A percentile compares a stretch with the other conserved stretches of the same genome.
Evolutionary conservation across 2,113 vertebrate species (phyloP).

Genomic region (Aptenodytes patagonicus): DNA sequence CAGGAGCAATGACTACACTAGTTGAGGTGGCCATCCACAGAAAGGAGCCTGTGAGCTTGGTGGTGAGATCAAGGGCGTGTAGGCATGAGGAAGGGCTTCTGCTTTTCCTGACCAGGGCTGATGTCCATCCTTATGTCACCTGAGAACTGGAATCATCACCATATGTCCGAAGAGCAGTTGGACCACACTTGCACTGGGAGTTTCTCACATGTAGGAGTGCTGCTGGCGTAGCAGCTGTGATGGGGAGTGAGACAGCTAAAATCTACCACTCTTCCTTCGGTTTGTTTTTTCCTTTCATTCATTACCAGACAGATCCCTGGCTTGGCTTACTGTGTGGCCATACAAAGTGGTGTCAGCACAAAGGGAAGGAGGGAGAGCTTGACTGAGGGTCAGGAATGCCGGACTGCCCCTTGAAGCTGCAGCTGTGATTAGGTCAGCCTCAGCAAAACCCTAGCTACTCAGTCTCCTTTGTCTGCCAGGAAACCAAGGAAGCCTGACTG

Average conservation of each 20-base stretch:
- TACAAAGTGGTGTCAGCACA: accelerated
- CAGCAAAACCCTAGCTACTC: background rate
- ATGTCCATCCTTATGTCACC: background rate
- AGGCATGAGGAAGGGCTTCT: background rate
- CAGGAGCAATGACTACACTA: background rate
- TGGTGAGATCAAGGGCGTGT: background rate
- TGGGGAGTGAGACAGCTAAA: background rate
- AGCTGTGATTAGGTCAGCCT: background rate
- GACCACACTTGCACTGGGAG: background rate
- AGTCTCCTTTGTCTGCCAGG: background rate
- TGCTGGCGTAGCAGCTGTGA: background rate
- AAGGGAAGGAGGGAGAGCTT: background rate
- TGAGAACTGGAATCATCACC: background rate
- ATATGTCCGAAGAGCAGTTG: background rate
- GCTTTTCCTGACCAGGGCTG: background rate
- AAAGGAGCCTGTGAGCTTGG: background rate
- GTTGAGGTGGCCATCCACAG: background rate
- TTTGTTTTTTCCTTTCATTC: background rate
- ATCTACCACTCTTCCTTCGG: background rate
- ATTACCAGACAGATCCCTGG: background rate
- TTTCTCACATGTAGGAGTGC: background rate
- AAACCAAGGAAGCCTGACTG: background rate
- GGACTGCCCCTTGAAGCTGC: background rate
- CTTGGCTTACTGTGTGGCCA: background rate
- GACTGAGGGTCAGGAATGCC: accelerated